Percentiles rank a stretch among this genome's conserved stretches.
These are phyloP conservation scores for Drosophila pachea DNA, from an alignment of 1,140 invertebrate species.

Conservation along the genomic window DNA sequence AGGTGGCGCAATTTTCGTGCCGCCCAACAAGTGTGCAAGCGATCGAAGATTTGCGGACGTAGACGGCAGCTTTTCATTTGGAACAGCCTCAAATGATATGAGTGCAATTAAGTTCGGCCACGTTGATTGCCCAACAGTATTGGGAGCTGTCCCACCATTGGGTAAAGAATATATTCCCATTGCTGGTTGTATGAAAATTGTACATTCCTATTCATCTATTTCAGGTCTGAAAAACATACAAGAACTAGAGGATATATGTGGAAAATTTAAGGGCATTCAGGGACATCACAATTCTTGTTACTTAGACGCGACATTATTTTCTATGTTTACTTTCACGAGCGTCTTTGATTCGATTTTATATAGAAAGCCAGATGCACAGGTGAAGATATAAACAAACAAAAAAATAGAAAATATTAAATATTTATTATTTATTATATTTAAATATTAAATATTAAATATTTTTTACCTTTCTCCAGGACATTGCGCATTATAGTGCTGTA, in stretches of 20 bases:
- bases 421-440: background rate
- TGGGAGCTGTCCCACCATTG: constrained; percentile 89
- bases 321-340: constrained; percentile 97
- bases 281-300: constrained; percentile 99
- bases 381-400: constrained; percentile 56
- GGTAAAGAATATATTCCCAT: constrained; percentile 76
- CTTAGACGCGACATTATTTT: constrained; percentile 96
- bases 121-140: constrained; percentile 87
- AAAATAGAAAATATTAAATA: background rate
- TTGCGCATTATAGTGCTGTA: constrained; percentile 90
- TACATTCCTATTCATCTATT: background rate
- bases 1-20: constrained; percentile 87
- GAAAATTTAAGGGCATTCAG: constrained; percentile 94
- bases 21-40: constrained; percentile 86
- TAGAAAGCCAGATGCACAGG: constrained; percentile 84
- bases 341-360: constrained; percentile 95
- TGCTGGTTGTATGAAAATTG: background rate
- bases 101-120: constrained; percentile 73
- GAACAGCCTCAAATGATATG: constrained; percentile 32
- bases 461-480: constrained; percentile 82
- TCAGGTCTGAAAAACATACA: constrained; percentile 79
- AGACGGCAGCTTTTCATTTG: constrained; percentile 40
- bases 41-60: constrained; percentile 88
- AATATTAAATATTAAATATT: too few relatives aligned
- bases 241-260: constrained; percentile 84